phyloP scores from a whole-genome alignment of 2,888 invertebrate species.

The Drosophila kambysellisi region DNA sequence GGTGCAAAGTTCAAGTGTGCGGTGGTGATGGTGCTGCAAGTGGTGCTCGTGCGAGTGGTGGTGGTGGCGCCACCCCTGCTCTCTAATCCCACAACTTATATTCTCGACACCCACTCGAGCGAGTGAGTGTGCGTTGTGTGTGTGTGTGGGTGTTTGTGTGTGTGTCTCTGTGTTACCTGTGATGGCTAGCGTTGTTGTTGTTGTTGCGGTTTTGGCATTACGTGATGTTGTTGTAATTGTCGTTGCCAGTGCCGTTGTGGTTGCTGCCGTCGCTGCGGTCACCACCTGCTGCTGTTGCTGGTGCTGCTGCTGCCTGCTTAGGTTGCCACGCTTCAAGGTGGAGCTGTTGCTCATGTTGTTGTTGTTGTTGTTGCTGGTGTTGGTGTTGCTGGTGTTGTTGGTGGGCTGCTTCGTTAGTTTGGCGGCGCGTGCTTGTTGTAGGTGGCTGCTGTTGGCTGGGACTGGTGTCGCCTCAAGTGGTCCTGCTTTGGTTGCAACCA shows the following conservation, averaged over 20 bases:
- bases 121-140: not conserved
- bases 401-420: conserved; percentile 78
- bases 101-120: conserved; percentile 9
- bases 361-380: conserved; percentile 30
- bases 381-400: conserved; percentile 48
- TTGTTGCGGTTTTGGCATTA: conserved; percentile 74
- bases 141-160: not conserved
- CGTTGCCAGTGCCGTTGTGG: conserved; percentile 72
- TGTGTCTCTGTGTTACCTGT: conserved; percentile 64
- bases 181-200: conserved; percentile 75
- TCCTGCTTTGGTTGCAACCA: conserved; percentile 80
- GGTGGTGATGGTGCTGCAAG: conserved; percentile 7
- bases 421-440: conserved; percentile 57
- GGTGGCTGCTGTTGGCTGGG: conserved; percentile 50
- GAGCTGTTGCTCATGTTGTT: conserved; percentile 52
- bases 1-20: conserved; percentile 63
- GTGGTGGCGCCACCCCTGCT: conserved; percentile 10
- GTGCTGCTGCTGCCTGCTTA: conserved; percentile 36
- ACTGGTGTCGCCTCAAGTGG: conserved; percentile 79
- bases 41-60: conserved; percentile 7
- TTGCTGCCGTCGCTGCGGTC: conserved; percentile 74
- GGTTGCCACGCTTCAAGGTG: conserved; percentile 66
- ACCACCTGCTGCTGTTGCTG: conserved; percentile 38
- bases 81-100: conserved; percentile 22
- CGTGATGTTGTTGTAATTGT: conserved; percentile 75